These are phyloP conservation scores for Poeciliopsis prolifica DNA, from an alignment of 2,113 vertebrate genomes.

Conservation along the genomic window DNA sequence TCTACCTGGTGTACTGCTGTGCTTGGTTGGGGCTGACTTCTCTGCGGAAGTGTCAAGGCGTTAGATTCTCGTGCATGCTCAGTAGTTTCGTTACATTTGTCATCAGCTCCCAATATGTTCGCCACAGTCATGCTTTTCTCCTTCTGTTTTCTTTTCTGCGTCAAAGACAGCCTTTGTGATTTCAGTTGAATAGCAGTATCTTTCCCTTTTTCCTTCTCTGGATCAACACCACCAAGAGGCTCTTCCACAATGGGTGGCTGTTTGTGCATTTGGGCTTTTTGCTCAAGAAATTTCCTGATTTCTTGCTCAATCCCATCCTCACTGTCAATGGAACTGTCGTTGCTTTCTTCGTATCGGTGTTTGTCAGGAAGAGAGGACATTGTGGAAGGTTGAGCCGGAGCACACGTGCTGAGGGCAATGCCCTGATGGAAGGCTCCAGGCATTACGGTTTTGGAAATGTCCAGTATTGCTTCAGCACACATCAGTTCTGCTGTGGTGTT, in stretches of 20 bases:
- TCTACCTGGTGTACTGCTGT: conserved; percentile 36
- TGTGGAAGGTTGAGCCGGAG: conserved; percentile 18
- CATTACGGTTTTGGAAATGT: conserved; percentile 95
- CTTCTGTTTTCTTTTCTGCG: conserved; percentile 76
- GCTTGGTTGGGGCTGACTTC: conserved; percentile 15
- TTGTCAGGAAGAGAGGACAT: conserved; percentile 44
- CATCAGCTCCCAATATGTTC: conserved; percentile 22
- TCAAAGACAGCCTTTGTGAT: conserved; percentile 68
- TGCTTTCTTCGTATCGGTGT: conserved; percentile 69
- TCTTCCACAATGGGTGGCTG: conserved; percentile 52
- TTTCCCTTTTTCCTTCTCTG: conserved; percentile 47
- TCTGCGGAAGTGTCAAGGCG: conserved; percentile 6
- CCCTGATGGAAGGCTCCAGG: conserved; percentile 76
- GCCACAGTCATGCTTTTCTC: conserved; percentile 34
- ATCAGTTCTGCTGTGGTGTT: conserved; percentile 91
- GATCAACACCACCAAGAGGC: conserved; percentile 16
- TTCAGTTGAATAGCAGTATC: conserved; percentile 55
- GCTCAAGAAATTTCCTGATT: conserved; percentile 90
- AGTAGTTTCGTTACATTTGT: conserved; percentile 28
- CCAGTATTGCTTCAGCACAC: conserved; percentile 96
- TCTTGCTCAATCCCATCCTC: conserved; percentile 96
- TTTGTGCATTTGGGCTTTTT: conserved; percentile 86
- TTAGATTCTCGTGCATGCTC: conserved; percentile 41
- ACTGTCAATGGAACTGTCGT: conserved; percentile 89
- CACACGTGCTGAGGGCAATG: conserved; percentile 33